Evolutionary conservation across 2,888 invertebrate species (phyloP).

Genomic region (Drosophila stalkeri): DNA sequence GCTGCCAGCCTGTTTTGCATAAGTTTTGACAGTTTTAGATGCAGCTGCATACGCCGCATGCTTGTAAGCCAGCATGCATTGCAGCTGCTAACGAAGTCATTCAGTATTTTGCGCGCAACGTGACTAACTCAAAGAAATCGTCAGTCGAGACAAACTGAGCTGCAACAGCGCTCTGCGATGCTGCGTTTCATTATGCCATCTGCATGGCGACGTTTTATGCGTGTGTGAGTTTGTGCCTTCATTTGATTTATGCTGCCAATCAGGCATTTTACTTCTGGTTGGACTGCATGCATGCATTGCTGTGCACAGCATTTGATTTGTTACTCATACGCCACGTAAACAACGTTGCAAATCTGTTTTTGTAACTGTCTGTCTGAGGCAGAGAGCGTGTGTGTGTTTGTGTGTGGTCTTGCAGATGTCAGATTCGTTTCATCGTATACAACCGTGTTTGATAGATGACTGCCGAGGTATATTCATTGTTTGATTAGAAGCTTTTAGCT

Average conservation of each 20-base stretch:
- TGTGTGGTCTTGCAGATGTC: background rate
- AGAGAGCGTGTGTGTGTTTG: no score
- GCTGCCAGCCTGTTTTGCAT: slow-evolving; percentile 70
- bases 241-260: slow-evolving; percentile 79
- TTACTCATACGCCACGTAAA: slow-evolving; percentile 79
- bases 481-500: background rate
- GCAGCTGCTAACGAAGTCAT: slow-evolving; percentile 75
- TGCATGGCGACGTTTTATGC: slow-evolving; percentile 18
- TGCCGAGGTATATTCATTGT: slow-evolving; percentile 1
- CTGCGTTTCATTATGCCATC: slow-evolving; percentile 70
- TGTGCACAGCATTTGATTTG: slow-evolving; percentile 66
- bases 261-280: slow-evolving; percentile 73
- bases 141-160: slow-evolving; percentile 17
- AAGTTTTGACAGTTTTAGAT: slow-evolving; percentile 76
- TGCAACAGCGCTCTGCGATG: slow-evolving; percentile 58
- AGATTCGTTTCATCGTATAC: slow-evolving; percentile 22
- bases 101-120: slow-evolving; percentile 64
- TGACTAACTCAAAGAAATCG: slow-evolving; percentile 55
- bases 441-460: slow-evolving; percentile 1
- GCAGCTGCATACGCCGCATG: slow-evolving; percentile 36
- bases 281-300: slow-evolving; percentile 36
- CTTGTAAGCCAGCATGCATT: slow-evolving; percentile 36
- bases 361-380: background rate
- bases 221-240: slow-evolving; percentile 1
- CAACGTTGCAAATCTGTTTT: slow-evolving; percentile 68